Evolutionary conservation across 2,888 invertebrate species (phyloP), one percentile per base, ranked within the genome.

Genomic region (Escarpia spicata): DNA sequence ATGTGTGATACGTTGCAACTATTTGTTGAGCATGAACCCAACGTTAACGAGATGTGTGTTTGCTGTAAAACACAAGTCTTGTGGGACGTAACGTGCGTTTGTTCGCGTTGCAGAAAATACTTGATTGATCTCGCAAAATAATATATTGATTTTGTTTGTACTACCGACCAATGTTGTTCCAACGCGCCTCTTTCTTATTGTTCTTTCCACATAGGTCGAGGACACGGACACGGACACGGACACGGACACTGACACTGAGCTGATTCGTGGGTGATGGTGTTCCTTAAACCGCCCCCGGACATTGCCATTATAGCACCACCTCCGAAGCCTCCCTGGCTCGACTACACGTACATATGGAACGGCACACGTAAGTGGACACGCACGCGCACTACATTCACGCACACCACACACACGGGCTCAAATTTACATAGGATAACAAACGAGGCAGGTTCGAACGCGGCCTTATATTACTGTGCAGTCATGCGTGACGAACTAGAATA

Each of bases 281-380:
- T 75, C 75, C 75, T 75, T 15, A 26, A 75, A 75, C 75, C 75
- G 19, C 75, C 75, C 19, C 75, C 75, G n/a, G n/a, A 75, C 75
- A 75, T 75, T 75, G 26, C 3, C 19, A n/a, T 75, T 6, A 26
- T 75, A 75, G 75, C 26, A 75, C 75, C 75, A 26, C 75, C 75
- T 26, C 75, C 75, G 2, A 75, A 75, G 26, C 75, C 75, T 26
- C 75, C 75, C n/a, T 75, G 75, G 75, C 75, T 75, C 26, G 75
- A 75, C 19, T 75, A 75, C 26, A 75, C 75, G 75, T 75, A 75
- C 75, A 75, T 26, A 75, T 75, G 75, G 75, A 75, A 75, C 75
- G 75, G 75, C 75, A 75, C 75, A 75, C 75, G 75, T 75, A 75
- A 75, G 75, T 75, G n/a, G 75, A 75, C 52, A 52, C 52, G 15